These are phyloP conservation scores for Picus viridis DNA, from an alignment of 2,797 vertebrate species.

Conservation along the genomic window DNA sequence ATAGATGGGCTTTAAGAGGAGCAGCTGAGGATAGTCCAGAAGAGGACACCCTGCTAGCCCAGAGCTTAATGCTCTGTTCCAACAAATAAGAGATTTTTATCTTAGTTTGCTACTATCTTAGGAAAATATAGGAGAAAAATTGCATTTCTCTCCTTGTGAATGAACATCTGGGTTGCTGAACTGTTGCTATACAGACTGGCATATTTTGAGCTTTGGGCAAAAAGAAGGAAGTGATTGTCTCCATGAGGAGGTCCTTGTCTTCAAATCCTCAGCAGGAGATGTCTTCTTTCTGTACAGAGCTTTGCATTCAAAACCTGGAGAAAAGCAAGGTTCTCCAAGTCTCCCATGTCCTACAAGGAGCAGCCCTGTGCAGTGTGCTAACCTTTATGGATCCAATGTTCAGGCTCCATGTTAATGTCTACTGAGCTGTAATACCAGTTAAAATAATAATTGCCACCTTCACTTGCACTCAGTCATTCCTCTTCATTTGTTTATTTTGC, in stretches of 20 bases:
- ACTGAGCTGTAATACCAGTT: background rate
- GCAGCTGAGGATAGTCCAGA: background rate
- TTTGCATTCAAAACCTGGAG: background rate
- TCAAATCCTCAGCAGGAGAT: background rate
- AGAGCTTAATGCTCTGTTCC: background rate
- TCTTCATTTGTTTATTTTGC: background rate
- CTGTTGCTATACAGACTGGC: background rate
- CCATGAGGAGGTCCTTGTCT: background rate
- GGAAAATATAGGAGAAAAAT: background rate
- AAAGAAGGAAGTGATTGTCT: background rate
- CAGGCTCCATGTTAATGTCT: background rate
- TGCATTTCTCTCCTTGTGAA: background rate
- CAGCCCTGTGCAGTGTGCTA: too few relatives aligned
- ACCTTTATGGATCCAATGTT: background rate
- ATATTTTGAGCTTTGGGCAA: background rate
- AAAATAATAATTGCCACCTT: background rate
- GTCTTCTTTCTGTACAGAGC: background rate
- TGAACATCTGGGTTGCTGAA: background rate
- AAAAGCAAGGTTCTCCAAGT: background rate
- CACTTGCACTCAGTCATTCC: background rate
- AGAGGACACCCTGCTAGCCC: fast-evolving
- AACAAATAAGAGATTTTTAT: background rate
- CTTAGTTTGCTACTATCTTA: background rate
- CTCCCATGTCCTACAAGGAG: background rate
- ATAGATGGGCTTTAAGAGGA: background rate